Evolutionary conservation across 2,113 vertebrate species (phyloP).

Genomic region (Bujurquina vittata): DNA sequence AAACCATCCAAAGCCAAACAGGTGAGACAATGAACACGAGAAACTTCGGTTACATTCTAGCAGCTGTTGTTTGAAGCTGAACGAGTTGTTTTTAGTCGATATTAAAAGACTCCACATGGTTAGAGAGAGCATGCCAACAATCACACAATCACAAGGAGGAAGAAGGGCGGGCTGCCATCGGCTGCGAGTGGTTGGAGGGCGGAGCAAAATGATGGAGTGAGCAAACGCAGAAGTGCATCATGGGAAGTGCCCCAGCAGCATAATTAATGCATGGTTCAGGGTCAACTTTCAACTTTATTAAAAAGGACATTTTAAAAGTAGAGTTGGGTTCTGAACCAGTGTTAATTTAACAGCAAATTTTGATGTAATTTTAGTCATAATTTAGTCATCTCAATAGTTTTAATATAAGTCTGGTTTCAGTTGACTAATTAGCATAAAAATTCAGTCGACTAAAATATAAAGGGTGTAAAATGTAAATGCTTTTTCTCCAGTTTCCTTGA

Average conservation of each 20-base stretch:
- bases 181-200: not conserved
- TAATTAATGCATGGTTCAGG: not conserved
- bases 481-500: too few species aligned
- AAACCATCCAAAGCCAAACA: not conserved
- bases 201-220: not conserved
- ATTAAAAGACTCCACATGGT: not conserved
- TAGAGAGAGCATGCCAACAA: not conserved
- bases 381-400: too few species aligned
- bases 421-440: too few species aligned
- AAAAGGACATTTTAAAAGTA: not conserved
- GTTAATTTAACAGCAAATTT: too few species aligned
- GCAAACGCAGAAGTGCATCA: not conserved
- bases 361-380: too few species aligned
- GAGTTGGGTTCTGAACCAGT: not conserved
- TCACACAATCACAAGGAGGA: not conserved
- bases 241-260: not conserved
- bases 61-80: not conserved
- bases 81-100: too few species aligned
- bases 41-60: not conserved
- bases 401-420: too few species aligned
- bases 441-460: too few species aligned
- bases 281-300: not conserved
- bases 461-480: too few species aligned
- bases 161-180: not conserved
- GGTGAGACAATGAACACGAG: constrained; percentile 23